Evolutionary conservation across 37 sponge, comb jelly and placozoan genomes (phyloP).

Genomic region (Bolinopsis microptera): DNA sequence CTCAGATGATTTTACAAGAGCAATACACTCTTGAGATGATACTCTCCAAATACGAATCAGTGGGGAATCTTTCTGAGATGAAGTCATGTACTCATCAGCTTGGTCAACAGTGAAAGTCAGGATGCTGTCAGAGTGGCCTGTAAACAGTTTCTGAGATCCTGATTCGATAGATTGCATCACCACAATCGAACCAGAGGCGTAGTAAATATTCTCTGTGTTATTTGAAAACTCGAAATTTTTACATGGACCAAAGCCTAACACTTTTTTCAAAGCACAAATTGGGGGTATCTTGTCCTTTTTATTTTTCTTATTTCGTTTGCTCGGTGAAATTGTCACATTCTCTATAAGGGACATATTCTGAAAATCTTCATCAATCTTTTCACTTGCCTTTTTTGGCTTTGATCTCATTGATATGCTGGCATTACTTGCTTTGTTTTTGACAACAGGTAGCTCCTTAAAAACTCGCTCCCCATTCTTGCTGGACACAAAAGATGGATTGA

Average conservation of each 20-base stretch:
- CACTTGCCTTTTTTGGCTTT: slow-evolving; percentile 30
- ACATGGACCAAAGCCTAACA: slow-evolving; percentile 39
- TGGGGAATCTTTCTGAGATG: slow-evolving; percentile 76
- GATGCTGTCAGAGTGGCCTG: slow-evolving; percentile 85
- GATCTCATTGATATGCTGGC: not conserved
- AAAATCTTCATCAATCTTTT: slow-evolving; percentile 56
- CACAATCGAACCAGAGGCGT: slow-evolving; percentile 77
- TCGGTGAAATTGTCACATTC: slow-evolving; percentile 46
- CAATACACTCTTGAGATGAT: slow-evolving; percentile 69
- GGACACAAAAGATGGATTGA: slow-evolving; percentile 6
- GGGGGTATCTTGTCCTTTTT: not conserved
- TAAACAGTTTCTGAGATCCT: slow-evolving; percentile 74
- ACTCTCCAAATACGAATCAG: slow-evolving; percentile 81
- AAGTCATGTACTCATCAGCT: slow-evolving; percentile 71
- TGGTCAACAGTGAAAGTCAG: slow-evolving; percentile 68
- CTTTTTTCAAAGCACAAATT: slow-evolving; percentile 25
- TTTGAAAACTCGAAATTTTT: not conserved
- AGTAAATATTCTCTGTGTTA: slow-evolving; percentile 50
- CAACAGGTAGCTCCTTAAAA: slow-evolving; percentile 61
- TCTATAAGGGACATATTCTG: slow-evolving; percentile 57
- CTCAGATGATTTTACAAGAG: slow-evolving; percentile 76
- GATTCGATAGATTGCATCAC: slow-evolving; percentile 73
- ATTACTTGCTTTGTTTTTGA: slow-evolving; percentile 7
- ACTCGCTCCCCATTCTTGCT: slow-evolving; percentile 7
- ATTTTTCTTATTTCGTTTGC: not conserved